Conservation (phyloP, 2,797 vertebrate species). For the Rhinatrema bivittatum region DNA sequence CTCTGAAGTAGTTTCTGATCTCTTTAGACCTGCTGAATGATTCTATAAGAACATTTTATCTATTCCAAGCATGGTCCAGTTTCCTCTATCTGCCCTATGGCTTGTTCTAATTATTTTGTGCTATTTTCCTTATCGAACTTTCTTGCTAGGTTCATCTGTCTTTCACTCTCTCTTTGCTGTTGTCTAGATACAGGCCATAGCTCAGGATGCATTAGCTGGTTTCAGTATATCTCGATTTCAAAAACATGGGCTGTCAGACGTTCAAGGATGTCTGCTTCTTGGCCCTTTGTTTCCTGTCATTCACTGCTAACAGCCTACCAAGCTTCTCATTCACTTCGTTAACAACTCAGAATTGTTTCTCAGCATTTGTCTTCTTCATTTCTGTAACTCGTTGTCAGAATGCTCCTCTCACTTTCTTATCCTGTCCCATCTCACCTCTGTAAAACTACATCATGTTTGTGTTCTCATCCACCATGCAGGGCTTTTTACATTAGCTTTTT, state of each 20-base stretch:
- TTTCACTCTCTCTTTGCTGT: background rate
- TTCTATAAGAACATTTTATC: too few species aligned
- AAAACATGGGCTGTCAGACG: conserved; percentile 4
- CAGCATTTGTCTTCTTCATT: conserved; percentile 11
- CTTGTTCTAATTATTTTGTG: too few species aligned
- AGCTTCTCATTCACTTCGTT: conserved; percentile 15
- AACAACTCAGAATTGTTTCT: conserved; percentile 2
- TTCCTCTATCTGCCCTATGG: too few species aligned
- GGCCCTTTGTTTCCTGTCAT: conserved; percentile 19
- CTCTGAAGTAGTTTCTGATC: too few species aligned
- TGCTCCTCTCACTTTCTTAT: conserved; percentile 2
- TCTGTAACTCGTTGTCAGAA: background rate
- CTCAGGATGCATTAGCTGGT: background rate
- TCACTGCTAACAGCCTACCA: conserved; percentile 6
- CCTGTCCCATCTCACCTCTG: background rate
- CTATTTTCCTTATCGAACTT: too few species aligned
- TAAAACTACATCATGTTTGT: too few species aligned
- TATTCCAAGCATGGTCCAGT: too few species aligned
- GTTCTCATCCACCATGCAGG: too few species aligned
- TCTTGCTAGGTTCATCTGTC: background rate
- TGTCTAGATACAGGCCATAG: background rate
- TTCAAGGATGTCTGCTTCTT: conserved; percentile 11
- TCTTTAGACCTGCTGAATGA: too few species aligned
- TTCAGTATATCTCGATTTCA: conserved; percentile 5
- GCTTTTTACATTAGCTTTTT: too few species aligned